A percentile compares a stretch with the other conserved stretches of the same genome.
Evolutionary conservation across 2,113 vertebrate genomes (phyloP).

Genomic region (Oophaga pumilio): DNA sequence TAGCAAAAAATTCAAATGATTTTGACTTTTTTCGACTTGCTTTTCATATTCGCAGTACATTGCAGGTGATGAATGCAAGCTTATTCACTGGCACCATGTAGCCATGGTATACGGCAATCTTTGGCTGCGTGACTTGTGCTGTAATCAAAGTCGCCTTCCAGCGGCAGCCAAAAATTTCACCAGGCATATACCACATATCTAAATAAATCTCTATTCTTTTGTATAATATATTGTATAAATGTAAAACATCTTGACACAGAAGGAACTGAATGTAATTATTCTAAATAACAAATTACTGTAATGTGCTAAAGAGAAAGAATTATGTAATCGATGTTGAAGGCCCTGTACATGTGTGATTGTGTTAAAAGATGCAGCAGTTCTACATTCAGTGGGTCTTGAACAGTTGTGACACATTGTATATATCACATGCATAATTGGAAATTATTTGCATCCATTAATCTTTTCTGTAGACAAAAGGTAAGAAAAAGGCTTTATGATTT

Average conservation of each 20-base stretch:
- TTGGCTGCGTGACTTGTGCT: too few species aligned
- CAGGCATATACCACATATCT: background rate
- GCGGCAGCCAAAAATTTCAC: too few species aligned
- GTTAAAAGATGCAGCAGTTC: constrained; percentile 7
- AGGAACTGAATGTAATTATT: constrained; percentile 5
- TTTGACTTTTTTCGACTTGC: too few species aligned
- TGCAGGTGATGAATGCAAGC: too few species aligned
- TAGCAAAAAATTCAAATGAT: too few species aligned
- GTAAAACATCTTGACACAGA: constrained; percentile 3
- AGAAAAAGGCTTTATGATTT: background rate
- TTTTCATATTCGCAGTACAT: too few species aligned
- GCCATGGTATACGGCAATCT: too few species aligned
- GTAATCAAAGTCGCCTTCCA: too few species aligned
- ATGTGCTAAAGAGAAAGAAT: background rate
- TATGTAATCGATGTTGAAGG: background rate
- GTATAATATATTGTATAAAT: background rate
- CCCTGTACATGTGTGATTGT: background rate
- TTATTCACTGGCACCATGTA: too few species aligned
- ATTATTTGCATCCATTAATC: constrained; percentile 38
- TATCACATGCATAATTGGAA: constrained; percentile 8
- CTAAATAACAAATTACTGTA: constrained; percentile 33
- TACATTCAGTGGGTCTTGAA: background rate
- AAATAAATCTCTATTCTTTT: background rate
- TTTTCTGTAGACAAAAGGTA: constrained; percentile 13
- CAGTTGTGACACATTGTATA: constrained; percentile 35